phyloP scores from a whole-genome alignment of 2,113 vertebrate genomes.

The Trichomycterus rosablanca region DNA sequence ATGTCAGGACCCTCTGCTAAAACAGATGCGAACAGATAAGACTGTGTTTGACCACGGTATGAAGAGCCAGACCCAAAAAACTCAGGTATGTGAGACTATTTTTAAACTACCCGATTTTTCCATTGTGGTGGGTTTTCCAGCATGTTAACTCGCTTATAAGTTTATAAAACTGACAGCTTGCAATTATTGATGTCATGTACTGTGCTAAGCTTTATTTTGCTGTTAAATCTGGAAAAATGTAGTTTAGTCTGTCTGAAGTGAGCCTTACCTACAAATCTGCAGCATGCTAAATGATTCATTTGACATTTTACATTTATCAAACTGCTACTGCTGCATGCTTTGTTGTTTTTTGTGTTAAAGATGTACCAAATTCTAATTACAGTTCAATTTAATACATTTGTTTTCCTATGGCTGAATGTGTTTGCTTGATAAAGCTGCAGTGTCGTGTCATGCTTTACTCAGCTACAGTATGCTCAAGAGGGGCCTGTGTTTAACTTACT shows the following conservation, averaged over 20 bases:
- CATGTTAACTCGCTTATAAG: neutral
- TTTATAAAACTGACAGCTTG: neutral
- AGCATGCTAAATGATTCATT: neutral
- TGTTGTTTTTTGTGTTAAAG: no score
- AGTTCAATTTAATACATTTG: no score
- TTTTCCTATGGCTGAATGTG: no score
- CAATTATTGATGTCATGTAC: neutral
- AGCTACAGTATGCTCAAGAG: no score
- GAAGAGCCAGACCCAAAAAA: conserved; percentile 68
- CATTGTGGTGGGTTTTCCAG: neutral
- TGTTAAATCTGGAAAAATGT: conserved; percentile 7
- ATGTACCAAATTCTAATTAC: no score
- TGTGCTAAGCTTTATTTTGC: no score
- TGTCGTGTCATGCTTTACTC: no score
- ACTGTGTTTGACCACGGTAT: conserved; percentile 65
- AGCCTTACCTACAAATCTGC: no score
- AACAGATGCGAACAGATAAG: conserved; percentile 61
- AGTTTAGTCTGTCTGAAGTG: no score
- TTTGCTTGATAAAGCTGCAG: no score
- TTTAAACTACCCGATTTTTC: neutral
- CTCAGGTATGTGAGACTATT: conserved; percentile 67
- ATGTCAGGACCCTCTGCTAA: conserved; percentile 82
- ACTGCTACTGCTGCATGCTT: neutral
- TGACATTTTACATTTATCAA: neutral
- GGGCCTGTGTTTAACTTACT: no score